These are phyloP conservation scores for Celastrina argiolus DNA, from an alignment of 2,888 invertebrate species.

Conservation along the genomic window DNA sequence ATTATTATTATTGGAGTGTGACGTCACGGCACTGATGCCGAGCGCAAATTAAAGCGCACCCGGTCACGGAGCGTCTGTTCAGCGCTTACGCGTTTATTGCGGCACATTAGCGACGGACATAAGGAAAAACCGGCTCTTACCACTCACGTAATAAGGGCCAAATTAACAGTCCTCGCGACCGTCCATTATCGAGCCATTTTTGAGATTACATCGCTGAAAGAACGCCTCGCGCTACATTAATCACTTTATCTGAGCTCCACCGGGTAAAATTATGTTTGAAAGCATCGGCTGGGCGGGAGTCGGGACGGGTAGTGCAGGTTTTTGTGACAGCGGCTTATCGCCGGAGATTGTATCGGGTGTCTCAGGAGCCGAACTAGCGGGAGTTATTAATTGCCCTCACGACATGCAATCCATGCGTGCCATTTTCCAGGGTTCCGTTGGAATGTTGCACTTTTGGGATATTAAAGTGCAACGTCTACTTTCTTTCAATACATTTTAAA, in stretches of 20 bases:
- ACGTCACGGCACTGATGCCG: not conserved
- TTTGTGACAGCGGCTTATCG: slow-evolving; percentile 36
- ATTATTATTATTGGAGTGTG: slow-evolving; percentile 10
- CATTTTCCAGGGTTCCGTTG: too few relatives aligned
- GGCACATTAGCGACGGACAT: slow-evolving; percentile 29
- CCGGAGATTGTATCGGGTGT: slow-evolving; percentile 28
- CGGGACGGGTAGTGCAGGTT: slow-evolving; percentile 31
- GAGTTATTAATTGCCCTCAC: slow-evolving; percentile 11
- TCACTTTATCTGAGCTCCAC: slow-evolving; percentile 39
- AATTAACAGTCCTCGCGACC: slow-evolving; percentile 33
- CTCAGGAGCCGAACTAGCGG: slow-evolving; percentile 1
- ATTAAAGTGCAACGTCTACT: too few relatives aligned
- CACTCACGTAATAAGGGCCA: slow-evolving; percentile 1
- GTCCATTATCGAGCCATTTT: slow-evolving; percentile 39
- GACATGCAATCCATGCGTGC: not conserved
- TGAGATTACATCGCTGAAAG: slow-evolving; percentile 41
- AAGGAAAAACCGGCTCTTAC: slow-evolving; percentile 7
- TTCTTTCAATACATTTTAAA: too few relatives aligned
- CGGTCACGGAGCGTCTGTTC: not conserved
- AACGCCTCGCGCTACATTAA: slow-evolving; percentile 41
- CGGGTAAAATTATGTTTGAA: slow-evolving; percentile 31
- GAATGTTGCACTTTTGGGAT: too few relatives aligned
- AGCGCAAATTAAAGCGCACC: slow-evolving; percentile 10
- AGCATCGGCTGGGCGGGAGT: slow-evolving; percentile 29
- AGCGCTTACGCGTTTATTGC: slow-evolving; percentile 25